Evolutionary conservation across 2,888 invertebrate species (phyloP).

Genomic region (Spodoptera littoralis): DNA sequence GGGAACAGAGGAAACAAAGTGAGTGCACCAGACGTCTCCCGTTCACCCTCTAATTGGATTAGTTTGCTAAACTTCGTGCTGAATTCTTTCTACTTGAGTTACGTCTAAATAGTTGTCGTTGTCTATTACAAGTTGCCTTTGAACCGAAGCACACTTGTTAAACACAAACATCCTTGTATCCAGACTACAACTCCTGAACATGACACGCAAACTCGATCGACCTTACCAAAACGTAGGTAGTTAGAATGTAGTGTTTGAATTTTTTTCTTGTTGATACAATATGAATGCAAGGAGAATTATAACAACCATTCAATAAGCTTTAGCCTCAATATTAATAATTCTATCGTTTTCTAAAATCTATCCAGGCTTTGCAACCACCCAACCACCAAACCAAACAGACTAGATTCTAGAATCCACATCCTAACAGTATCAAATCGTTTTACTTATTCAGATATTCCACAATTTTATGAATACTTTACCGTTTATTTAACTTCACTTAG

Average conservation of each 20-base stretch:
- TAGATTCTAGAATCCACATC: too few species aligned
- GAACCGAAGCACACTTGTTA: slow-evolving; percentile 7
- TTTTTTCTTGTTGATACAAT: background rate
- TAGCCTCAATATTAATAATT: too few species aligned
- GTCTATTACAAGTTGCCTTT: slow-evolving; percentile 36
- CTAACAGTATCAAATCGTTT: too few species aligned
- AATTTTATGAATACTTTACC: too few species aligned
- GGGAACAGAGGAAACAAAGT: slow-evolving; percentile 46
- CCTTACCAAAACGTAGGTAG: background rate
- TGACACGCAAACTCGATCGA: background rate
- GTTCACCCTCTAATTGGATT: slow-evolving; percentile 78
- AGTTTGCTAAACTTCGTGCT: slow-evolving; percentile 77
- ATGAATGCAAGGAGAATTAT: too few species aligned
- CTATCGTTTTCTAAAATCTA: too few species aligned
- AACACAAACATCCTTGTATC: slow-evolving; percentile 13
- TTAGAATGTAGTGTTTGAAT: too few species aligned
- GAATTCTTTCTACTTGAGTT: slow-evolving; percentile 72
- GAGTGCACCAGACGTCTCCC: slow-evolving; percentile 56
- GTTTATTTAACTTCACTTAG: slow-evolving; percentile 1
- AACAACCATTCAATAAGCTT: too few species aligned
- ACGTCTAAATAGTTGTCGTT: slow-evolving; percentile 64
- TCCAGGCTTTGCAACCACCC: too few species aligned
- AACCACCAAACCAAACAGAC: too few species aligned
- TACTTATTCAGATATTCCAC: too few species aligned
- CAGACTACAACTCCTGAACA: background rate